Evolutionary conservation across 2,113 vertebrate species (phyloP).

Genomic region (Lontra canadensis): DNA sequence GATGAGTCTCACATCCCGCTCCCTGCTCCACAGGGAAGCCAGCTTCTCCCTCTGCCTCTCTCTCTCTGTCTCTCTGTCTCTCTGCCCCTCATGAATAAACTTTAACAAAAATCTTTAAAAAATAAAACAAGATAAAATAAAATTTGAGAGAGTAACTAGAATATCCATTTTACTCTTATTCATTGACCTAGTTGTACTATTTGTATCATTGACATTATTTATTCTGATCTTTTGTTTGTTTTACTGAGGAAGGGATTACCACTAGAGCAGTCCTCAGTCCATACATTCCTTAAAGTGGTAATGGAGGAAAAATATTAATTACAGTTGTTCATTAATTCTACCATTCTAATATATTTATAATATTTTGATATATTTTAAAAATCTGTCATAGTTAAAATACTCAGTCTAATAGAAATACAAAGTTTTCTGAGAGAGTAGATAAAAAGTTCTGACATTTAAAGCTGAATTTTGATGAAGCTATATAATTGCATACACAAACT

Average conservation of each 20-base stretch:
- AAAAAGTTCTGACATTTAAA: constrained; percentile 47
- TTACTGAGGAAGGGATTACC: not conserved
- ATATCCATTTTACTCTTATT: not conserved
- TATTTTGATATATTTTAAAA: constrained; percentile 28
- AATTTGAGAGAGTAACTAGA: not conserved
- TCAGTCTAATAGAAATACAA: constrained; percentile 40
- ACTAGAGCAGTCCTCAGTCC: not conserved
- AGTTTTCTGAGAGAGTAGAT: not conserved
- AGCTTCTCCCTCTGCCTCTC: too few relatives aligned
- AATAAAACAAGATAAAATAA: not conserved
- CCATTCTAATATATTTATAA: constrained; percentile 36
- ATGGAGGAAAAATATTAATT: not conserved
- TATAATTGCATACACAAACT: constrained; percentile 44
- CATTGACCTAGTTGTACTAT: not conserved
- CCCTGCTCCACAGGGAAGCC: too few relatives aligned
- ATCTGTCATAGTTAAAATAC: not conserved
- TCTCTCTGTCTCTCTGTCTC: too few relatives aligned
- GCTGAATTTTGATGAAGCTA: constrained; percentile 30
- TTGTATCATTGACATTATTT: not conserved
- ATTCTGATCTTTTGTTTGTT: not conserved
- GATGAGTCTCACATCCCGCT: too few relatives aligned
- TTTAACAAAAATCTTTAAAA: too few relatives aligned
- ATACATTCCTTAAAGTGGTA: not conserved
- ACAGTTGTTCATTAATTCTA: not conserved
- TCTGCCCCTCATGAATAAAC: too few relatives aligned